These are phyloP conservation scores for Amphiura filiformis DNA, from an alignment of 35 echinoderm and acorn worm species.

Conservation along the genomic window DNA sequence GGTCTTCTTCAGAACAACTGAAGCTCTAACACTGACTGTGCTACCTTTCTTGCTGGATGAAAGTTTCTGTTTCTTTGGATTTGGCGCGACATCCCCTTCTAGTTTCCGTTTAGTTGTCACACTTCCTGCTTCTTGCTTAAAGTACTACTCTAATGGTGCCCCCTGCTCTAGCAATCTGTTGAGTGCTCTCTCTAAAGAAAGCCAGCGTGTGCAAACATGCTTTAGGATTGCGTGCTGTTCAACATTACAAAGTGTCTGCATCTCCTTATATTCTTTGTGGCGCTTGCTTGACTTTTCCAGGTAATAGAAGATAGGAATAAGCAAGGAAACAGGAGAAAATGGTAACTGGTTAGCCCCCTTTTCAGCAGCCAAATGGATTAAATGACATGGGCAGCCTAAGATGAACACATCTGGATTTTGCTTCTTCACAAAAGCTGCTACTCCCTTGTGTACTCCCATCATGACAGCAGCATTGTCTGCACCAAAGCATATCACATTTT, in stretches of 20 bases:
- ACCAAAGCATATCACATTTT: constrained; percentile 44
- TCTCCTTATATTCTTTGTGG: constrained; percentile 30
- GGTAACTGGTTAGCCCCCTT: constrained; percentile 36
- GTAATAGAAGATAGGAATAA: constrained; percentile 48
- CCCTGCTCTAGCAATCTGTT: constrained; percentile 45
- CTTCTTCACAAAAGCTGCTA: constrained; percentile 40
- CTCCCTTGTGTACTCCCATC: constrained; percentile 31
- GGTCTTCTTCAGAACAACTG: no score
- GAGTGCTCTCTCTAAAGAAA: constrained; percentile 33
- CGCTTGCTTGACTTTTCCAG: constrained; percentile 50
- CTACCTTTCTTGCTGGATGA: no score
- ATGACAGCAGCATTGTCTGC: constrained; percentile 53
- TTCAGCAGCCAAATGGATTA: constrained; percentile 48
- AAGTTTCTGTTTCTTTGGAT: constrained; percentile 33
- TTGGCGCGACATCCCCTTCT: background rate
- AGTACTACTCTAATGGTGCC: constrained; percentile 31
- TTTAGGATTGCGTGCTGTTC: constrained; percentile 27
- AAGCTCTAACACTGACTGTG: no score
- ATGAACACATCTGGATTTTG: constrained; percentile 35
- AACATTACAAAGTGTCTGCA: constrained; percentile 41
- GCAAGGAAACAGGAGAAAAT: constrained; percentile 22
- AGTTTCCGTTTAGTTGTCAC: background rate
- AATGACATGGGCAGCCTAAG: constrained; percentile 35
- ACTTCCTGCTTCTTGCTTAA: constrained; percentile 23
- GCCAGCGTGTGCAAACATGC: constrained; percentile 50